phyloP scores from a whole-genome alignment of 2,888 invertebrate species.

The Coelopa pilipes region DNA sequence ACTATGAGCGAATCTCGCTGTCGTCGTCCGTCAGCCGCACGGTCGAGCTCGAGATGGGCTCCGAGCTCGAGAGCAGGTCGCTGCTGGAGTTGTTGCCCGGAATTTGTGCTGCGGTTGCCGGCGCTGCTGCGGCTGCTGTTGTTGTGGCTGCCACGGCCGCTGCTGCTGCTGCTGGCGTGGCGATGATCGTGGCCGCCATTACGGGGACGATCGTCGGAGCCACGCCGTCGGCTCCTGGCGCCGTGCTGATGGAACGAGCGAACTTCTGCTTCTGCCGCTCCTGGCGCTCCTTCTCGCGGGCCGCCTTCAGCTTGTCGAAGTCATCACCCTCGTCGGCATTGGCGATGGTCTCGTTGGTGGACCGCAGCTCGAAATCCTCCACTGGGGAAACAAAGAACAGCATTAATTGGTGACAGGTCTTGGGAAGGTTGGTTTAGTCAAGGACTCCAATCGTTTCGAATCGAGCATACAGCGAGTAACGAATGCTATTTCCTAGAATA shows the following conservation, averaged over 20 bases:
- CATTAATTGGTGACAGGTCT: neutral
- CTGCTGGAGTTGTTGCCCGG: conserved; percentile 46
- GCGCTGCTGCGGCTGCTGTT: conserved; percentile 33
- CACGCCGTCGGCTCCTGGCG: conserved; percentile 52
- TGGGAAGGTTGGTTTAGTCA: too few species aligned
- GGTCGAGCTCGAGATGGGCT: conserved; percentile 48
- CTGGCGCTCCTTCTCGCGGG: conserved; percentile 76
- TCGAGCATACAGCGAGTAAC: too few species aligned
- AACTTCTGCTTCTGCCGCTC: conserved; percentile 73
- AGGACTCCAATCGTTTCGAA: too few species aligned
- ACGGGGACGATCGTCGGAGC: conserved; percentile 42
- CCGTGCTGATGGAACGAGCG: conserved; percentile 69
- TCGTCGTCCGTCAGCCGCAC: conserved; percentile 48
- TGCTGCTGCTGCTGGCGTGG: conserved; percentile 53
- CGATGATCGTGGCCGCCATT: conserved; percentile 43
- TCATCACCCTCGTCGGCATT: conserved; percentile 71
- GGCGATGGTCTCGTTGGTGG: conserved; percentile 52
- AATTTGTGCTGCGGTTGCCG: conserved; percentile 34
- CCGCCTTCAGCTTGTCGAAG: conserved; percentile 76
- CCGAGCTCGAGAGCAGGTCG: conserved; percentile 48
- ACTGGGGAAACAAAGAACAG: conserved; percentile 48
- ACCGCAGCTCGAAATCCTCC: conserved; percentile 58
- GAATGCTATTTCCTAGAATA: too few species aligned
- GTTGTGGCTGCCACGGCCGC: conserved; percentile 40
- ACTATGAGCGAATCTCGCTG: conserved; percentile 21